These are phyloP conservation scores for Allophyes oxyacanthae DNA, from an alignment of 2,888 invertebrate species.

Conservation along the genomic window DNA sequence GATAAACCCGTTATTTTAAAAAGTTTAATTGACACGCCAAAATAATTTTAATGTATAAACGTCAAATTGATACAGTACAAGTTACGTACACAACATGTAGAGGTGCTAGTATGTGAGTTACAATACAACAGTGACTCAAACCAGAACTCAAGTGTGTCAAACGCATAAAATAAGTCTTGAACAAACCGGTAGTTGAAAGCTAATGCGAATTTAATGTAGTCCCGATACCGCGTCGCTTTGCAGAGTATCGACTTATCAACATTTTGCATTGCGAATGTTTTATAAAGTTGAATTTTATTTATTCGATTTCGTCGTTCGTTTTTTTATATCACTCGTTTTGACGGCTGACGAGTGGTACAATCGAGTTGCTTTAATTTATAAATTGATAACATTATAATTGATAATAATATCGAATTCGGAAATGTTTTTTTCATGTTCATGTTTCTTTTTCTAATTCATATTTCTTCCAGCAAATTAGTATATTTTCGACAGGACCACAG, in stretches of 20 bases:
- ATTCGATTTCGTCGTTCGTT: constrained; percentile 47
- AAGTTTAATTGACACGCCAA: constrained; percentile 30
- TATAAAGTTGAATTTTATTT: constrained; percentile 57
- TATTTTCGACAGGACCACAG: constrained; percentile 11
- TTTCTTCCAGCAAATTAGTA: constrained; percentile 3
- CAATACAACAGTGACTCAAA: constrained; percentile 52
- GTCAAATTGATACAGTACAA: constrained; percentile 28
- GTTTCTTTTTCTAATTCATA: no score
- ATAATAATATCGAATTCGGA: neutral
- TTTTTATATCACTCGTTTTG: constrained; percentile 59
- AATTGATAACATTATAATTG: constrained; percentile 30
- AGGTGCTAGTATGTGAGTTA: constrained; percentile 42
- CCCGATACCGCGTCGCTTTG: constrained; percentile 72
- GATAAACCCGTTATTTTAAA: constrained; percentile 12
- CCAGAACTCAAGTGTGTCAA: constrained; percentile 67
- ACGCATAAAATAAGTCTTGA: constrained; percentile 67
- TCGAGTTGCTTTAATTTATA: constrained; percentile 48
- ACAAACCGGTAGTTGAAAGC: constrained; percentile 73
- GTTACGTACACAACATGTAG: constrained; percentile 11
- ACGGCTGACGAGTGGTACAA: constrained; percentile 52
- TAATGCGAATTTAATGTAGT: constrained; percentile 83
- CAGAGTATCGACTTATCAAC: constrained; percentile 66
- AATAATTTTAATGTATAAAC: constrained; percentile 22
- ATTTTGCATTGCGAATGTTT: constrained; percentile 66
- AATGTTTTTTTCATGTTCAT: no score